phyloP scores from a whole-genome alignment of 2,113 vertebrate genomes.

The Trochalopteron elliotii region DNA sequence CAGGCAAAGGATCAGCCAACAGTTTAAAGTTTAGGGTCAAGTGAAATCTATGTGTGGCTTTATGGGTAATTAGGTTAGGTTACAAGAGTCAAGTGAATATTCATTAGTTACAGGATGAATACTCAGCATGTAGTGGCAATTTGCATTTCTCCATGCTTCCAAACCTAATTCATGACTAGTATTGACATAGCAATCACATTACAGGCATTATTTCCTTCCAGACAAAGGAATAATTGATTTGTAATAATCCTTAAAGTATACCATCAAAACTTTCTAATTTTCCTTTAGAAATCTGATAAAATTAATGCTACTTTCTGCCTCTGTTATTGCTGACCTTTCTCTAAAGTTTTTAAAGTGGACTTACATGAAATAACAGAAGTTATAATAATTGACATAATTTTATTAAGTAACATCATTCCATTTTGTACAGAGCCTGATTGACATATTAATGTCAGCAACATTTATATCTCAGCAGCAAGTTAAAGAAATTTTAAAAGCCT shows the following conservation, averaged over 20 bases:
- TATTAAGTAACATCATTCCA: neutral
- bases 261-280: neutral
- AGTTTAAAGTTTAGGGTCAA: slow-evolving; percentile 70
- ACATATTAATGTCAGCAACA: neutral
- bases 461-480: neutral
- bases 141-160: slow-evolving; percentile 39
- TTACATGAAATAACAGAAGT: neutral
- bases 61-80: slow-evolving; percentile 70
- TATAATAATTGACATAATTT: neutral
- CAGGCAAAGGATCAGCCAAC: slow-evolving; percentile 52
- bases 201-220: neutral
- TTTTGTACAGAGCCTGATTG: neutral
- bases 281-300: neutral
- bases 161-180: slow-evolving; percentile 45
- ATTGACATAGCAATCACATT: slow-evolving; percentile 51
- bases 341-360: neutral
- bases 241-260: slow-evolving; percentile 28
- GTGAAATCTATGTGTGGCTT: slow-evolving; percentile 59
- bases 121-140: slow-evolving; percentile 47
- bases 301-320: neutral
- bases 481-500: neutral
- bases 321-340: neutral
- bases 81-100: slow-evolving; percentile 64
- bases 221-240: slow-evolving; percentile 12
- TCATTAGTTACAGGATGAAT: slow-evolving; percentile 66